Conservation (phyloP, 2,113 vertebrate genomes). For the Anser brachyrhynchus region DNA sequence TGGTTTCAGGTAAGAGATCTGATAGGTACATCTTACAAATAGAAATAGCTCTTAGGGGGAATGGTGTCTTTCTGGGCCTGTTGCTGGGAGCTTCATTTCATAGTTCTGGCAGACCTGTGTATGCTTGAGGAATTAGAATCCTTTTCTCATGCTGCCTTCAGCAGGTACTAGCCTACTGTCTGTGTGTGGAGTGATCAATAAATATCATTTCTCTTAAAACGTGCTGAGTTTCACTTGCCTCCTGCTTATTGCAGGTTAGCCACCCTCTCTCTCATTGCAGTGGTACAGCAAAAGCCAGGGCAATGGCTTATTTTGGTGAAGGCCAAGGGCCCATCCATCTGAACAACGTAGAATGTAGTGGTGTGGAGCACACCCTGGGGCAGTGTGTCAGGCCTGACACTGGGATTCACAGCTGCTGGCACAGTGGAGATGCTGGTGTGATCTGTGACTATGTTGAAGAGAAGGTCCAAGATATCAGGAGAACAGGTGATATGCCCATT, state of each 20-base stretch:
- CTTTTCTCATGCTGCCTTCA: neutral
- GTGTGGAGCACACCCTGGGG: slow-evolving; percentile 79
- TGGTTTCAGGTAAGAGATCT: slow-evolving; percentile 83
- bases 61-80: neutral
- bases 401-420: slow-evolving; percentile 80
- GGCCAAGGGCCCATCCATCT: slow-evolving; percentile 86
- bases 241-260: neutral
- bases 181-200: neutral
- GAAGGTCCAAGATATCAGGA: slow-evolving; percentile 68
- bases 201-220: neutral
- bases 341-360: slow-evolving; percentile 85
- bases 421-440: slow-evolving; percentile 83
- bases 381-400: slow-evolving; percentile 81
- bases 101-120: neutral
- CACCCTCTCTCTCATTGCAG: slow-evolving; percentile 70
- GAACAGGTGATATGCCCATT: slow-evolving; percentile 22
- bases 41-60: neutral
- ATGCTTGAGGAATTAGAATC: neutral
- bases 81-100: neutral
- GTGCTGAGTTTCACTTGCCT: neutral
- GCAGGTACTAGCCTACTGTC: neutral
- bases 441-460: slow-evolving; percentile 80
- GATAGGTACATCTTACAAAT: neutral
- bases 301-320: slow-evolving; percentile 83
- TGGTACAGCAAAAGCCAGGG: slow-evolving; percentile 80